Evolutionary conservation across 1,140 invertebrate genomes (phyloP).

Genomic region (Drosophila trapezifrons): DNA sequence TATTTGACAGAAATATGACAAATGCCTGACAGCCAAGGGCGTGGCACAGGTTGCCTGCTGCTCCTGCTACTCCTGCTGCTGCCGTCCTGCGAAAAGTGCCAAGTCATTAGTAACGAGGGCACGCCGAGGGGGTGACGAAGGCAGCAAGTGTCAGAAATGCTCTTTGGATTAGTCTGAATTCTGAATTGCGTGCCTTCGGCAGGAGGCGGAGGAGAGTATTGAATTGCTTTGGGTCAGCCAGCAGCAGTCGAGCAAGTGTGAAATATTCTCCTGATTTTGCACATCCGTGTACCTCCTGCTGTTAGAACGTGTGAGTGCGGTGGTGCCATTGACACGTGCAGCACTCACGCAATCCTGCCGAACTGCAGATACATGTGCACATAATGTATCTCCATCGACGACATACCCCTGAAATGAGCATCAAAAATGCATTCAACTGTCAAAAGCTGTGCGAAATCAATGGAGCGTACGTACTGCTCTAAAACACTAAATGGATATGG

Average conservation of each 20-base stretch:
- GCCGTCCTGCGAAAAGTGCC: conserved; percentile 67
- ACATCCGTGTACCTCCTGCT: conserved; percentile 39
- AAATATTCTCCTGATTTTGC: conserved; percentile 56
- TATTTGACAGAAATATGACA: conserved; percentile 83
- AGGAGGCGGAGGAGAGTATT: neutral
- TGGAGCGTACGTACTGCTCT: conserved; percentile 13
- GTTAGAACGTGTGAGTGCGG: conserved; percentile 45
- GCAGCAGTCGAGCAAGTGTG: conserved; percentile 56
- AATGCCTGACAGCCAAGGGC: conserved; percentile 78
- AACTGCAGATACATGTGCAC: conserved; percentile 23
- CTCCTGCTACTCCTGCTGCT: conserved; percentile 6
- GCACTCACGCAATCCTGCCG: conserved; percentile 60
- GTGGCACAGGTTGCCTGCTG: conserved; percentile 56
- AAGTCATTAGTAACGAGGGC: conserved; percentile 76
- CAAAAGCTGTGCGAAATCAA: conserved; percentile 63
- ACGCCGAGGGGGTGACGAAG: conserved; percentile 2
- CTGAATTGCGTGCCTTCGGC: conserved; percentile 35
- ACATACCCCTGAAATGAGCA: conserved; percentile 49
- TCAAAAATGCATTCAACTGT: conserved; percentile 78
- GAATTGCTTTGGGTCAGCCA: conserved; percentile 42
- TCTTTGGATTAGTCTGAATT: conserved; percentile 81
- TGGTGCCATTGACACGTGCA: conserved; percentile 70
- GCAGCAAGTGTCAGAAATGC: conserved; percentile 77
- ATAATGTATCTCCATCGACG: conserved; percentile 17
- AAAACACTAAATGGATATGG: conserved; percentile 18